These are phyloP conservation scores for Rhinoraja longicauda DNA, from an alignment of 2,797 vertebrate genomes.

Conservation along the genomic window DNA sequence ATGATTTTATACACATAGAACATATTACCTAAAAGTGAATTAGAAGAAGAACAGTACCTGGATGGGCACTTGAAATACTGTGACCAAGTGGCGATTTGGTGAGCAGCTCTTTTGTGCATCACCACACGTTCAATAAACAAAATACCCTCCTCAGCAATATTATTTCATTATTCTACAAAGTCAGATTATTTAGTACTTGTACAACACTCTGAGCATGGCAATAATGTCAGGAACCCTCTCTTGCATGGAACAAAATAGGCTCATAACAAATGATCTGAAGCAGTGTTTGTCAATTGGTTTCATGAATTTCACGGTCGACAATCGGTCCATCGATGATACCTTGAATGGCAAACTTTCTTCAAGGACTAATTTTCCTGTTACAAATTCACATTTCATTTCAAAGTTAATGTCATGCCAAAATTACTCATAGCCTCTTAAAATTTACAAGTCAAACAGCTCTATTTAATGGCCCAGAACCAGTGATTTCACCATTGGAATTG, in stretches of 20 bases:
- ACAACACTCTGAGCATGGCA: background rate
- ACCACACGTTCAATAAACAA: too few species aligned
- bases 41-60: too few species aligned
- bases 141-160: too few species aligned
- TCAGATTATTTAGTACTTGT: background rate
- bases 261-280: background rate
- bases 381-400: background rate
- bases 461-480: background rate
- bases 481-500: background rate
- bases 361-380: background rate
- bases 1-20: too few species aligned
- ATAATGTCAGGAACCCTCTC: background rate
- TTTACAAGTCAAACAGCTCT: background rate
- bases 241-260: background rate
- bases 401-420: constrained; percentile 2
- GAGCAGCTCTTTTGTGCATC: too few species aligned
- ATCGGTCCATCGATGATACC: background rate
- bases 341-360: background rate
- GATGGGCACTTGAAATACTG: too few species aligned
- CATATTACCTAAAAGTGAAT: too few species aligned
- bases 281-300: background rate
- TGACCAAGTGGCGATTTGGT: too few species aligned
- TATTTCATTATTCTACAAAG: background rate
- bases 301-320: background rate
- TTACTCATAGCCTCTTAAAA: background rate